A percentile compares a stretch with the other conserved stretches of the same genome.
These are phyloP conservation scores for Hydrocynus forskahlii DNA, from an alignment of 2,797 vertebrate species.

Conservation along the genomic window DNA sequence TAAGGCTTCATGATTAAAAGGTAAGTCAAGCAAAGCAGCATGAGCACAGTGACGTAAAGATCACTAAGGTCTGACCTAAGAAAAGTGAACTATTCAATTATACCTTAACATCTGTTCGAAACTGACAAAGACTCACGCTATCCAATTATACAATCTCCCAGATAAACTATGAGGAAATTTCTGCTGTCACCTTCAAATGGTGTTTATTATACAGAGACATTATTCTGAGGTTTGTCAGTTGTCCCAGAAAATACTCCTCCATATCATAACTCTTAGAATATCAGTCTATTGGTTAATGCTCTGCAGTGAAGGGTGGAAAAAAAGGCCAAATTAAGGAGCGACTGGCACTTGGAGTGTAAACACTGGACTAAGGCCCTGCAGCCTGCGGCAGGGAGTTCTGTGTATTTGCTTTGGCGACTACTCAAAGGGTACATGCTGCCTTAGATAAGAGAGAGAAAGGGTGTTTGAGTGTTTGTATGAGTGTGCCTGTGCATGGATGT, in stretches of 20 bases:
- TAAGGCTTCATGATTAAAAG: background rate
- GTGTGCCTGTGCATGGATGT: background rate
- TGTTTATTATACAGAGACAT: background rate
- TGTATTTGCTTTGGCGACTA: conserved; percentile 44
- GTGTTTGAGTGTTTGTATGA: background rate
- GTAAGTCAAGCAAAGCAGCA: background rate
- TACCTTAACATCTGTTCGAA: background rate
- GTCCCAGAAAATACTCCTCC: background rate
- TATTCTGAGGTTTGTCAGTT: background rate
- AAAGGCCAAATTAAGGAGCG: conserved; percentile 35
- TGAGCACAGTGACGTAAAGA: background rate
- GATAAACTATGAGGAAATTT: background rate
- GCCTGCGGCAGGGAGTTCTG: conserved; percentile 34
- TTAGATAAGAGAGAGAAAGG: conserved; percentile 40
- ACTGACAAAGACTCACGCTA: background rate
- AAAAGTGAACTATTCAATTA: background rate
- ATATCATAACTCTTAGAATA: conserved; percentile 1
- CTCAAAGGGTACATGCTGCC: conserved; percentile 43
- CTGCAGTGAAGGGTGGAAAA: conserved; percentile 1
- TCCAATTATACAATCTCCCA: background rate
- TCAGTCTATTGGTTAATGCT: conserved; percentile 19
- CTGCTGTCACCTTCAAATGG: background rate
- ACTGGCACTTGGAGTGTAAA: conserved; percentile 44
- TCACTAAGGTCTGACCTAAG: background rate
- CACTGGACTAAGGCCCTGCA: conserved; percentile 31